Evolutionary conservation across 2,888 invertebrate genomes (phyloP).

Genomic region (Chrysina gloriosa): DNA sequence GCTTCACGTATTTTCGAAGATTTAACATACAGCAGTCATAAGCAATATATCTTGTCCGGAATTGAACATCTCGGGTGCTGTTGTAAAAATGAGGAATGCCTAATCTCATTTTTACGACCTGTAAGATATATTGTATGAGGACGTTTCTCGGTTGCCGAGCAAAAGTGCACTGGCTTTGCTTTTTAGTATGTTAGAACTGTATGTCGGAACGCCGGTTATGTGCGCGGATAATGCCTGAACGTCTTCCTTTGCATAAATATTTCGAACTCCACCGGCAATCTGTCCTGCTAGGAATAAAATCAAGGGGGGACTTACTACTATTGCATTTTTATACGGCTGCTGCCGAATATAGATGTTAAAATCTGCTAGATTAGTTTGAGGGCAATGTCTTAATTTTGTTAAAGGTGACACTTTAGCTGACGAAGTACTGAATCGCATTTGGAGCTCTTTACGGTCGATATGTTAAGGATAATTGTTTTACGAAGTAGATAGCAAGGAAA

Average conservation of each 20-base stretch:
- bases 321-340: background rate
- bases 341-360: too few species aligned
- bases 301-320: background rate
- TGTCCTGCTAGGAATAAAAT: conserved; percentile 25
- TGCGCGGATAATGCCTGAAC: conserved; percentile 22
- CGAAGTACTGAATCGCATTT: too few species aligned
- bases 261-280: conserved; percentile 7
- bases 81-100: conserved; percentile 37
- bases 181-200: conserved; percentile 31
- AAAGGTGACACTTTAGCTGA: too few species aligned
- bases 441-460: too few species aligned
- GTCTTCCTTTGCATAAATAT: conserved; percentile 35
- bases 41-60: conserved; percentile 26
- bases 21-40: conserved; percentile 19
- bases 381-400: too few species aligned
- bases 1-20: conserved; percentile 17
- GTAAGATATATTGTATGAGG: conserved; percentile 19
- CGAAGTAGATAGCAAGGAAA: too few species aligned
- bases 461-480: too few species aligned
- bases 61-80: conserved; percentile 27
- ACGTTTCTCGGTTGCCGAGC: background rate
- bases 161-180: conserved; percentile 27
- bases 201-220: conserved; percentile 26
- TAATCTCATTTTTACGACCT: conserved; percentile 31
- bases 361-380: too few species aligned